Base-by-base conservation (phyloP, 2,113 vertebrate genomes). In the Orthonyx spaldingii region DNA sequence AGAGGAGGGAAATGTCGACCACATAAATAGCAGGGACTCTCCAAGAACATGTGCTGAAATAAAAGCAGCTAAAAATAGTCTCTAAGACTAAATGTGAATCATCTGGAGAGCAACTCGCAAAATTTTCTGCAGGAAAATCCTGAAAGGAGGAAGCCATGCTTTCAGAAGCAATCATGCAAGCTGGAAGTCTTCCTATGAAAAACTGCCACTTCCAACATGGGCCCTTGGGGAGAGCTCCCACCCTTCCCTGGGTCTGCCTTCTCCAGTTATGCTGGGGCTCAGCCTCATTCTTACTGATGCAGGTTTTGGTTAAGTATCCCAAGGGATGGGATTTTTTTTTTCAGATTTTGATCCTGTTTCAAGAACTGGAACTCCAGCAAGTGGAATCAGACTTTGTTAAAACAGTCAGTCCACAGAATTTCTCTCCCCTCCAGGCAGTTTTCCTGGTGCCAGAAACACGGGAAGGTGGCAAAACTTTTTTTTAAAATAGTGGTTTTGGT, bases 41-140 rank as follows among this genome's bases (percentile, higher is more conserved):
- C 83, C 88, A 88, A 84, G 72, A 97, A 86, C 24, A 14, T 41
- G 52, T 81, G 64, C 88, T 80, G 90, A 53, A 95, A 93, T 70
- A 84, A 94, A 88, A 59, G 64, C 50, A 74, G 70, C 90, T 94
- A 80, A 93, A 95, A 96, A 93, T 94, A 95, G 77, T 41, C 80
- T 83, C 20, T 60, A 26, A 49, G 71, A 75, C 52, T 89, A 93
- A 90, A 93, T 88, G 83, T 56, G 72, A 92, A 87, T 96, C 80
- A 86, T 79, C 85, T 94, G 94, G 92, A 94, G 88, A 91, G 56
- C 37, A 91, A 44, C 32, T 27, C 16, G 6, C 23, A 93, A 35
- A 84, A 80, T 47, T 84, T 81, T 70, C 87, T 92, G 71, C 85
- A 70, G 49, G 68, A 90, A 95, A 93, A 84, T 84, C 71, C 60